Conservation (phyloP, 1,140 invertebrate genomes). For the Ceratina australensis region DNA sequence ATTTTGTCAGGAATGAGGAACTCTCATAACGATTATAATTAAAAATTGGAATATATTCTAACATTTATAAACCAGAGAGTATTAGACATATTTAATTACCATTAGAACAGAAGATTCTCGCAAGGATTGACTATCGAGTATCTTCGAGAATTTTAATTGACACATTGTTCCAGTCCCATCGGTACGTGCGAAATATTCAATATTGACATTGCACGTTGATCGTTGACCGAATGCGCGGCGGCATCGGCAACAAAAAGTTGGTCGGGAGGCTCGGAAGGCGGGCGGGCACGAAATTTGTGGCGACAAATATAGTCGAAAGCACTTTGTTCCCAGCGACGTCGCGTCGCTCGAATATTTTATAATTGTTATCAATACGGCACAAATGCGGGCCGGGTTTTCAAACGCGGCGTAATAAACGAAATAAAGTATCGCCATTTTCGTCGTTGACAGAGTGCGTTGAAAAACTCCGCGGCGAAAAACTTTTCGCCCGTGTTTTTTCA, state of each 20-base stretch:
- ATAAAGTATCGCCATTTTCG: conserved; percentile 40
- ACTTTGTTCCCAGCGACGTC: conserved; percentile 7
- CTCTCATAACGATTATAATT: too few species aligned
- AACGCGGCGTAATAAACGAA: conserved; percentile 38
- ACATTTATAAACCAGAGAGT: too few species aligned
- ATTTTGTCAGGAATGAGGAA: too few species aligned
- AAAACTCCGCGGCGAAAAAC: background rate
- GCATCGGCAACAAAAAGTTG: background rate
- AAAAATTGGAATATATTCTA: too few species aligned
- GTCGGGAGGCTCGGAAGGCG: conserved; percentile 6
- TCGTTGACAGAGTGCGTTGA: conserved; percentile 5
- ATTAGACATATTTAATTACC: too few species aligned
- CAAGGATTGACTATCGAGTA: too few species aligned
- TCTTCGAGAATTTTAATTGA: too few species aligned
- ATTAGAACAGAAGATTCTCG: too few species aligned
- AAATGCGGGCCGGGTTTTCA: conserved; percentile 38
- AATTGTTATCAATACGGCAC: conserved; percentile 40
- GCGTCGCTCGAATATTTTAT: conserved; percentile 31
- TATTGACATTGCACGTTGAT: background rate
- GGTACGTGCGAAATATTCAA: too few species aligned
- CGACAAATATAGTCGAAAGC: conserved; percentile 30
- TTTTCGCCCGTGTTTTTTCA: conserved; percentile 16
- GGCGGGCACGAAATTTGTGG: conserved; percentile 2
- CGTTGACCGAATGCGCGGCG: background rate
- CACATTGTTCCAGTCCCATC: too few species aligned